Evolutionary conservation across 2,797 vertebrate species (phyloP).

Genomic region (Caiman crocodilus): DNA sequence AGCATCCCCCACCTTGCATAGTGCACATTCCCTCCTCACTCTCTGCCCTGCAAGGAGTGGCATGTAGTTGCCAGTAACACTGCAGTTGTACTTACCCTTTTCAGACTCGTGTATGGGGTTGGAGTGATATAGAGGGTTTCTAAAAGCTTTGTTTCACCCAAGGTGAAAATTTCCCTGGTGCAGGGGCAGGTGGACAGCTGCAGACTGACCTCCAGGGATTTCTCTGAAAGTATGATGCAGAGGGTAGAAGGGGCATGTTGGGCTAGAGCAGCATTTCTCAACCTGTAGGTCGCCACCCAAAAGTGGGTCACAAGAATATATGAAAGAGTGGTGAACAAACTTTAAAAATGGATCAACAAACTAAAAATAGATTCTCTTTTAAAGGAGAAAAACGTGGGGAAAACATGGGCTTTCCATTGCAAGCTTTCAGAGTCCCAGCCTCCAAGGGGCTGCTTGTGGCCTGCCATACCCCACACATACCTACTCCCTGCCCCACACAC

Average conservation of each 20-base stretch:
- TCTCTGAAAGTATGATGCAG: neutral
- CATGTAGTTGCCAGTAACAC: rapidly evolving
- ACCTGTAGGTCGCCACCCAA: no score
- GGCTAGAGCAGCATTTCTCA: neutral
- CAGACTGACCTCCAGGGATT: neutral
- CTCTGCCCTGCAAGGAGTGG: neutral
- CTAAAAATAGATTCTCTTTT: no score
- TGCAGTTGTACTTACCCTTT: neutral
- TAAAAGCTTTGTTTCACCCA: neutral
- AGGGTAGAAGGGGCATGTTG: neutral
- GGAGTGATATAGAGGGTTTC: neutral
- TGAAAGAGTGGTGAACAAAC: no score
- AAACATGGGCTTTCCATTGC: no score
- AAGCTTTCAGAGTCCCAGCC: no score
- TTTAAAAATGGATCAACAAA: no score
- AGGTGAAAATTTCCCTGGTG: neutral
- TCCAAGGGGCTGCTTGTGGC: no score
- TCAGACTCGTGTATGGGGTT: neutral
- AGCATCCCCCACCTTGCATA: neutral
- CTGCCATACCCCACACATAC: no score
- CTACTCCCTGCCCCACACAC: no score
- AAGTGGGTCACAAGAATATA: no score
- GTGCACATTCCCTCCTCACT: neutral
- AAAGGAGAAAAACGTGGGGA: no score
- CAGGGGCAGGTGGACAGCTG: neutral